phyloP scores from a whole-genome alignment of 2,797 vertebrate species.

The Micropoecilia bifurca region DNA sequence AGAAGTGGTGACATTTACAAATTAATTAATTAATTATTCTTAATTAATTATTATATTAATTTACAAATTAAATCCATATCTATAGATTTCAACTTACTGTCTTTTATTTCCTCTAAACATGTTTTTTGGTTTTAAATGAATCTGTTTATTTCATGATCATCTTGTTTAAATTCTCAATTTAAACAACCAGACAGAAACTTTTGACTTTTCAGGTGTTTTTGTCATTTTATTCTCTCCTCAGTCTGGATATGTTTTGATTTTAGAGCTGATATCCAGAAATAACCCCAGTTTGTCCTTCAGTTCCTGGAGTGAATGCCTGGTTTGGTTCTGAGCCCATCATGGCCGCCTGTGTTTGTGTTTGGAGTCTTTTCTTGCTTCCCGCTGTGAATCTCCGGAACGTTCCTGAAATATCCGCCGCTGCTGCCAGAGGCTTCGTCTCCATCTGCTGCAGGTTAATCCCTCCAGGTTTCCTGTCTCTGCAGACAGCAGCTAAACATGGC shows the following conservation, averaged over 20 bases:
- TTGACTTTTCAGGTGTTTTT: not conserved
- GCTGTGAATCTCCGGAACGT: not conserved
- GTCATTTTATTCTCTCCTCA: not conserved
- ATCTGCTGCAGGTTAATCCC: conserved; percentile 55
- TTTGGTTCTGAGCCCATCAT: too few relatives aligned
- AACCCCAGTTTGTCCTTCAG: too few relatives aligned
- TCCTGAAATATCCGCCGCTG: not conserved
- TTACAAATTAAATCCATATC: not conserved
- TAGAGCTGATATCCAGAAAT: not conserved
- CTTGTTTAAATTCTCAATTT: not conserved
- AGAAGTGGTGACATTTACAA: too few relatives aligned
- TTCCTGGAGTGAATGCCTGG: too few relatives aligned
- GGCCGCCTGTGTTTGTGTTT: not conserved
- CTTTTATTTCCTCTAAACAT: not conserved
- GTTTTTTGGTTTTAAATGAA: not conserved
- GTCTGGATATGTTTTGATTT: not conserved
- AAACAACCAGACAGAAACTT: not conserved
- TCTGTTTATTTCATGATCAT: not conserved
- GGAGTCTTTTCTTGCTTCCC: not conserved
- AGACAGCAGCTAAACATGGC: not conserved
- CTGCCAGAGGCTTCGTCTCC: conserved; percentile 14
- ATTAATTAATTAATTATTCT: too few relatives aligned
- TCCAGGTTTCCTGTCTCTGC: conserved; percentile 36
- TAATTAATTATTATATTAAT: too few relatives aligned
- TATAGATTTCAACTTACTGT: not conserved